Evolutionary conservation across 2,888 invertebrate genomes (phyloP), one percentile per base, ranked within the genome.

Genomic region (Tetramorium bicarinatum): DNA sequence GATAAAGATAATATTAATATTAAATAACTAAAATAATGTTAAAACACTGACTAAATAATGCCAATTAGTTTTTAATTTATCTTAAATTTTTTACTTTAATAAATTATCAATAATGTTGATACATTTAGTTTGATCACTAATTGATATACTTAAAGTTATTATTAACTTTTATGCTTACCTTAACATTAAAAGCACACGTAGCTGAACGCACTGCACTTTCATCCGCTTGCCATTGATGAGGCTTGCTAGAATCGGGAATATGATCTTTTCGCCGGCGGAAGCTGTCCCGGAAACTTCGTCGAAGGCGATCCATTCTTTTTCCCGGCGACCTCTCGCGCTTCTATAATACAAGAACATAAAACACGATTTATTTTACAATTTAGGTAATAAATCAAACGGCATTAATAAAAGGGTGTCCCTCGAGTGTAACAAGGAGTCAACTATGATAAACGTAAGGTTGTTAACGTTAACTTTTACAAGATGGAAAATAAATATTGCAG

Each of bases 151-250:
- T 13, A 29, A 4, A 15, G 4, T n/a, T 8, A 3, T 54, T 71
- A 54, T 29, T 67, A 59, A 72, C 2, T 74, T 74, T 44, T 25
- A 44, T 38, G 56, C 83, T 89, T 89, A 97, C 97, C 95, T 99
- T 99, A 91, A 99, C 99, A 90, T 98, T 97, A 96, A 99, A 99
- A 93, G 98, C 98, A 96, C 99, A 99, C 18, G 99, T 99, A 87
- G 99, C 99, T 80, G 98, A 97, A 66, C 99, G 96, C 41, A 99
- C 99, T 74, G 99, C 98, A 80, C 97, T 97, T 95, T 99, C 99
- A 95, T 99, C 99, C 59, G 99, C 98, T 95, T 99, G 99, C 99
- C 99, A 99, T 95, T 99, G 99, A 95, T 99, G 99, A 49, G 99
- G 99, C 94, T 99, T 99, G 85, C 98, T 98, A 87, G 98, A 98